A percentile compares a stretch with the other conserved stretches of the same genome.
These are phyloP conservation scores for Onychomys torridus DNA, from an alignment of 2,797 vertebrate species.

Conservation along the genomic window DNA sequence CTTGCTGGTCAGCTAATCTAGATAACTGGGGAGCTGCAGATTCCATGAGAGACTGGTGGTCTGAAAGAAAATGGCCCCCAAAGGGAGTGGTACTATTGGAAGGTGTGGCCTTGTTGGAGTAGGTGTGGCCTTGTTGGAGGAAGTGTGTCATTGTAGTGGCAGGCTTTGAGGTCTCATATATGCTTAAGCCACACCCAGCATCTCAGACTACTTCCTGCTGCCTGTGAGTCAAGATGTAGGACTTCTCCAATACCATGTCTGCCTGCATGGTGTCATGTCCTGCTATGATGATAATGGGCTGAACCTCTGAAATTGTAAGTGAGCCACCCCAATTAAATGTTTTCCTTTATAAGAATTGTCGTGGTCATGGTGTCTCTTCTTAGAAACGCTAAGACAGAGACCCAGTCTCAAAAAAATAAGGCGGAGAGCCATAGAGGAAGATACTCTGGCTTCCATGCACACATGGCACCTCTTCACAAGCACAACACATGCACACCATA, in stretches of 20 bases:
- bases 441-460: background rate
- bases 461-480: too few species aligned
- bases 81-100: background rate
- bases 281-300: background rate
- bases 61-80: background rate
- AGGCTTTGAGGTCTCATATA: background rate
- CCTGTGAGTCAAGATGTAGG: background rate
- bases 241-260: background rate
- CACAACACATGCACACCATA: background rate
- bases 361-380: background rate
- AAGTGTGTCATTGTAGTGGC: background rate
- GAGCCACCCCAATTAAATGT: background rate
- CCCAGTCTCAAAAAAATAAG: background rate
- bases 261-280: background rate
- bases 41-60: background rate
- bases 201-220: background rate
- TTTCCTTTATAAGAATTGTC: background rate
- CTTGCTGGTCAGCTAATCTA: background rate
- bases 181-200: background rate
- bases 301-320: background rate
- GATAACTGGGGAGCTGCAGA: background rate
- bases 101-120: background rate
- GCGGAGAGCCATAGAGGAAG: background rate
- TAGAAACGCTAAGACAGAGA: background rate
- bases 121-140: background rate